A percentile compares a stretch with the other conserved stretches of the same genome.
phyloP scores from a whole-genome alignment of 2,113 vertebrate genomes.

The Ammodytes dubius region DNA sequence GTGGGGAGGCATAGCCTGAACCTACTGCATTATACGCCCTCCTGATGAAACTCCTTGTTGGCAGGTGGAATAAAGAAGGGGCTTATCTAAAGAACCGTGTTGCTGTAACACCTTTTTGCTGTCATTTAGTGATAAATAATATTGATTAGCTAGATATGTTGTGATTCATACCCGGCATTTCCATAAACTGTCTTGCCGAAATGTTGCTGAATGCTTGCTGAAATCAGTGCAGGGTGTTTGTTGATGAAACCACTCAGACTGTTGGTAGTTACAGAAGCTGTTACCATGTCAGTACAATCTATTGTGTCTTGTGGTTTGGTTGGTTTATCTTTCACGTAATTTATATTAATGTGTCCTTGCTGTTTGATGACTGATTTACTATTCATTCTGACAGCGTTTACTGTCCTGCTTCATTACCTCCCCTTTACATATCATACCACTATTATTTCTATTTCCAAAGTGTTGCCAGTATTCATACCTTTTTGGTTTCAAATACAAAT shows the following conservation, averaged over 20 bases:
- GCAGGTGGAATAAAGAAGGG: background rate
- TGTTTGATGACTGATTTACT: slow-evolving; percentile 39
- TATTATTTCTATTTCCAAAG: background rate
- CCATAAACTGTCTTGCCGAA: background rate
- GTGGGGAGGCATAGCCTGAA: background rate
- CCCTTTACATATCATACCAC: background rate
- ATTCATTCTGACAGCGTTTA: background rate
- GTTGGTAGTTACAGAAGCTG: slow-evolving; percentile 46
- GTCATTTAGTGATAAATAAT: background rate
- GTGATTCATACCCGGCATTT: background rate
- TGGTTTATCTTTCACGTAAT: slow-evolving; percentile 12
- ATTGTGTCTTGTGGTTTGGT: slow-evolving; percentile 6
- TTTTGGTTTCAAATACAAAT: background rate
- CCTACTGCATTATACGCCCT: background rate
- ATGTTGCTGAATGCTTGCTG: background rate
- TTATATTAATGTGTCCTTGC: slow-evolving; percentile 2
- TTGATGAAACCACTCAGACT: slow-evolving; percentile 29
- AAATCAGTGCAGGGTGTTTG: slow-evolving; percentile 16
- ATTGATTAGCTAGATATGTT: background rate
- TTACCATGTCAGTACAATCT: slow-evolving; percentile 16
- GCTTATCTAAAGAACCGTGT: background rate
- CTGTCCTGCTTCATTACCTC: background rate
- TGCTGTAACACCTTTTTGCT: background rate
- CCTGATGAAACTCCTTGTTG: background rate
- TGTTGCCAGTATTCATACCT: background rate